Base-by-base conservation (phyloP, 2,888 invertebrate species). In the Drosophila pseudotakahashii region DNA sequence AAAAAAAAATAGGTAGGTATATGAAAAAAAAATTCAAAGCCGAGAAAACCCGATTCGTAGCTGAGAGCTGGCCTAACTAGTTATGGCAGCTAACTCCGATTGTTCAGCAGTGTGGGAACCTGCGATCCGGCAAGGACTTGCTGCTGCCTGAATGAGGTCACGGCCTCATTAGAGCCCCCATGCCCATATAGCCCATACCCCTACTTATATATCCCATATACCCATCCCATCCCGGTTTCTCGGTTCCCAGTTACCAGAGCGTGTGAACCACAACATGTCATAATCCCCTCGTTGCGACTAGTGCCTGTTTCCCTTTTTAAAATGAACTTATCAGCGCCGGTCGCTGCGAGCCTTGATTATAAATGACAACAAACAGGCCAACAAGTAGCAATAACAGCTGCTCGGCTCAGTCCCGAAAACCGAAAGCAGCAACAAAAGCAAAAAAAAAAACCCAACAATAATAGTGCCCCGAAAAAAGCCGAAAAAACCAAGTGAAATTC, bases 401-500 rank as follows among this genome's bases (percentile, higher is more conserved):
- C 81, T 76, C 60, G 37, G 47, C 62, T 34, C 11, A 5, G 34
- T 5, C 7, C 30, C 30, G 30, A 30, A 30, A 30, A 30, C 71
- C 69, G 76, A 62, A 73, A 67, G 32, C 50, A 64, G 45, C 62
- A 53, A 59, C 75, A 75, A 30, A 30, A 30, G 7, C 75, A 75
- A 30, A 30, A 30, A 30, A 30, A 30, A 78, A n/a, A n/a, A n/a
- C n/a, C 23, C 26, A 26, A 26, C 68, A 75, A 81, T 63, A 74
- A 75, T 73, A 78, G 67, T 63, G 58, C 71, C 76, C 71, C 47
- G 47, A 48, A 55, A 75, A 81, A 68, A 75, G 71, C 77, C 76
- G 66, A 82, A 83, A 83, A 79, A 78, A 69, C 77, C 87, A 80
- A 86, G 87, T 86, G 84, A 84, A 86, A 84, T 84, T 84, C 84